Conservation (phyloP, 92 coral and sea anemone species). For the Umimayanthus chanpuru region DNA sequence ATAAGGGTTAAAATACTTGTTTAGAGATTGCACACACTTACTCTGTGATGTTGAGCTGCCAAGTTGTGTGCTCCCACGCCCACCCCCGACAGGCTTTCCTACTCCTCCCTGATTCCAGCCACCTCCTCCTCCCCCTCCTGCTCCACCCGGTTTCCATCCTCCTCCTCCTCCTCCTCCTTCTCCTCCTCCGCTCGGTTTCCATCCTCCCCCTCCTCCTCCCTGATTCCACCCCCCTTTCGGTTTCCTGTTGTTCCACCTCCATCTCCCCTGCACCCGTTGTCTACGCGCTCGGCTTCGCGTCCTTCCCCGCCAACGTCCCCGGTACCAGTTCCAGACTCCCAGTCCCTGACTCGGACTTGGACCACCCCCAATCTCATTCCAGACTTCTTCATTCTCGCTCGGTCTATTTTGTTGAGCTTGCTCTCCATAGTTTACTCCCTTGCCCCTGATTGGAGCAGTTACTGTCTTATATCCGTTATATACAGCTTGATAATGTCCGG, state of each 20-base stretch:
- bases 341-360: not conserved
- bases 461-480: not conserved
- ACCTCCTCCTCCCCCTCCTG: too few species aligned
- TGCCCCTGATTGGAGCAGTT: not conserved
- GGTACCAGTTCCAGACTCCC: constrained; percentile 10
- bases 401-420: not conserved
- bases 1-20: not conserved
- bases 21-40: too few species aligned
- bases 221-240: not conserved
- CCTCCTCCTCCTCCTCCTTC: not conserved
- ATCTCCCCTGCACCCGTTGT: not conserved
- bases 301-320: constrained; percentile 23
- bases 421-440: not conserved
- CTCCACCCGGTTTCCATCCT: too few species aligned
- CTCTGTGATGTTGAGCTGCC: not conserved
- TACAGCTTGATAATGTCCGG: constrained; percentile 1
- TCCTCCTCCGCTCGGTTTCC: not conserved
- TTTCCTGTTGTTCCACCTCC: not conserved
- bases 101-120: too few species aligned
- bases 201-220: not conserved
- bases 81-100: not conserved
- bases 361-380: not conserved
- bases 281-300: constrained; percentile 4
- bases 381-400: not conserved
- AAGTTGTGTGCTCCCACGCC: not conserved